Evolutionary conservation across 2,888 invertebrate genomes (phyloP).

Genomic region (Drosophila lutescens): DNA sequence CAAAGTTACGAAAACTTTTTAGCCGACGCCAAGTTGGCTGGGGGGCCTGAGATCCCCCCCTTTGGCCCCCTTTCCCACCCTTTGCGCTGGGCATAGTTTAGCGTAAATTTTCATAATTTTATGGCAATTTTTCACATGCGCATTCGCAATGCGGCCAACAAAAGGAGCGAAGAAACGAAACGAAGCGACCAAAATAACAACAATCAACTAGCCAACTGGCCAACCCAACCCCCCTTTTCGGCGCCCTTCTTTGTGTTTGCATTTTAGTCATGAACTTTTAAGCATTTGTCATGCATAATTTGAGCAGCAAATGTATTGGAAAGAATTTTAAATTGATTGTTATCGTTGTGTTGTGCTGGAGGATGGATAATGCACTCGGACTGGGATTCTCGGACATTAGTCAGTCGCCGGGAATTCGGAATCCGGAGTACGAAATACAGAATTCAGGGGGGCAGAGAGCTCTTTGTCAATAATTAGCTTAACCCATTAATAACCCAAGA

Average conservation of each 20-base stretch:
- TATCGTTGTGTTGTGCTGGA: conserved; percentile 60
- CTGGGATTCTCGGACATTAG: conserved; percentile 45
- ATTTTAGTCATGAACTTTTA: conserved; percentile 79
- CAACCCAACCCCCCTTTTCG: neutral
- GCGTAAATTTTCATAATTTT: conserved; percentile 73
- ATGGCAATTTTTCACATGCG: conserved; percentile 76
- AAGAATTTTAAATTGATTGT: conserved; percentile 81
- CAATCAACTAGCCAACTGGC: conserved; percentile 2
- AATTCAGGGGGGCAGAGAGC: conserved; percentile 17
- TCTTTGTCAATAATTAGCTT: conserved; percentile 78
- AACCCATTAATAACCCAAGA: conserved; percentile 71
- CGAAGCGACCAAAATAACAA: conserved; percentile 15
- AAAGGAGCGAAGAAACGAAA: conserved; percentile 7
- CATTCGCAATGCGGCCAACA: conserved; percentile 47
- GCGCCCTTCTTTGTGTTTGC: conserved; percentile 56
- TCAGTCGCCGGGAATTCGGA: conserved; percentile 28
- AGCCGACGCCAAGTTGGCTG: conserved; percentile 48
- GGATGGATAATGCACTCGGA: conserved; percentile 32
- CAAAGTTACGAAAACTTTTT: conserved; percentile 41
- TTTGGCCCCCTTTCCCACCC: neutral
- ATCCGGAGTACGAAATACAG: neutral
- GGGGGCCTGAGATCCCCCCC: conserved; percentile 7
- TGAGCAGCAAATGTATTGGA: conserved; percentile 80
- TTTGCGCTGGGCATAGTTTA: conserved; percentile 52
- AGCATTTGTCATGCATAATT: conserved; percentile 81